Conservation (phyloP, 2,113 vertebrate genomes). For the Saccopteryx leptura region DNA sequence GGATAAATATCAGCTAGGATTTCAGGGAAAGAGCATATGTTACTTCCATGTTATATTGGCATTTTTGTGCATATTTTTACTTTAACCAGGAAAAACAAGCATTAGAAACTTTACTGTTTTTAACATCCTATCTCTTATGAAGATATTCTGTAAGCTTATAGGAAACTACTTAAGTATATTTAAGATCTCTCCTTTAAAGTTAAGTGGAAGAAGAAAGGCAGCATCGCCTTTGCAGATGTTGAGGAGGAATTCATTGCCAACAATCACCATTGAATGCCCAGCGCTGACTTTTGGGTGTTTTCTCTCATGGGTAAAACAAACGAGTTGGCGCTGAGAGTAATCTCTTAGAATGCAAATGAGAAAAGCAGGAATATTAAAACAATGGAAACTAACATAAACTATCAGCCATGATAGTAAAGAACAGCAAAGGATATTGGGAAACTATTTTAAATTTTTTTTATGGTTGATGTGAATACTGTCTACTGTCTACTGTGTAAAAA, state of each 20-base stretch:
- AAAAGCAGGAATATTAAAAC: slow-evolving; percentile 90
- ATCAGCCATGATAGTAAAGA: slow-evolving; percentile 73
- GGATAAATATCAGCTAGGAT: neutral
- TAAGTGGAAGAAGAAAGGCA: slow-evolving; percentile 90
- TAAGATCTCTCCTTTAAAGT: slow-evolving; percentile 90
- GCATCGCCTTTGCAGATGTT: slow-evolving; percentile 92
- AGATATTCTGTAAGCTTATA: slow-evolving; percentile 85
- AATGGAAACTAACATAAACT: slow-evolving; percentile 90
- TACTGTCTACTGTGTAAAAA: neutral
- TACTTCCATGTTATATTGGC: neutral
- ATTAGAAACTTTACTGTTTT: slow-evolving; percentile 75
- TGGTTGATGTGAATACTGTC: slow-evolving; percentile 45
- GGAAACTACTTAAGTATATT: slow-evolving; percentile 89
- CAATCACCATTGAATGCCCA: slow-evolving; percentile 92
- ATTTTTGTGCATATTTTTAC: neutral
- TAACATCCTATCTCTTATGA: slow-evolving; percentile 83
- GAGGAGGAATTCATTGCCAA: slow-evolving; percentile 91
- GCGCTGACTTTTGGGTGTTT: slow-evolving; percentile 90
- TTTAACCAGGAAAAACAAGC: slow-evolving; percentile 33
- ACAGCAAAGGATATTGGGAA: slow-evolving; percentile 79
- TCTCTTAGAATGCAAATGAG: slow-evolving; percentile 91
- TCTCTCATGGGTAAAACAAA: slow-evolving; percentile 92
- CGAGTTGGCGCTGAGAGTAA: slow-evolving; percentile 90
- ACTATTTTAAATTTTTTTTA: slow-evolving; percentile 74
- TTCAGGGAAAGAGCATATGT: neutral